Base-by-base conservation (phyloP, 2,113 vertebrate species). In the Rhea pennata region DNA sequence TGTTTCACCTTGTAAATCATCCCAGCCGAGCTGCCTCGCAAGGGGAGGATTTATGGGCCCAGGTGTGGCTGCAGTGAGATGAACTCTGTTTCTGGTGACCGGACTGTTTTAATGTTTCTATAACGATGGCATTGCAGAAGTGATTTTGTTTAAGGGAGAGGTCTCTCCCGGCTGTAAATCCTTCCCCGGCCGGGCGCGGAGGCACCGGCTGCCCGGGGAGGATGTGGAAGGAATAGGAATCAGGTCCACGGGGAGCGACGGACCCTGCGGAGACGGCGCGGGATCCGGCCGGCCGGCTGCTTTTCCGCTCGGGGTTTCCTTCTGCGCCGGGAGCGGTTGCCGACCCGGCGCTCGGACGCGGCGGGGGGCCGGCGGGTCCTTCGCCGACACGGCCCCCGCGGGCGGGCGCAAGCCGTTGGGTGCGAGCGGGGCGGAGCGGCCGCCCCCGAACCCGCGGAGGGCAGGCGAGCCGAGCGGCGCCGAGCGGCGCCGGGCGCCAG, bases 41-140 rank as follows among this genome's bases (percentile, higher is more conserved):
- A 70, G 31, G 67, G 76, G 61, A 90, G 92, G 93, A 96, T 97
- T 97, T 97, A 94, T 76, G 90, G 92, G 75, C 2, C n/a, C 95
- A 94, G 96, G 95, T 84, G 96, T 62, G 39, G 80, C 70, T 2
- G 82, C 59, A 6, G 42, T 3, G 15, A 44, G 83, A 66, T 91
- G 59, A 93, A 15, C 12, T 26, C 33, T 1, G 54, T 23, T 74
- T 59, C 58, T 0, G 15, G 80, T 53, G 67, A 61, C 87, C 1
- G 11, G 29, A 81, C 87, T 9, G 75, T 26, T 83, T 95, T 88
- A 61, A 88, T 86, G 93, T 67, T 84, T 96, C 50, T 62, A 29
- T 84, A 90, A 87, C n/a, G 92, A 67, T 5, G 69, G 84, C 10
- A 48, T 42, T 39, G 53, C 79, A 5, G 91, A 75, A 40, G 44